Conservation (phyloP, 1,140 invertebrate genomes). For the Penaeus indicus region DNA sequence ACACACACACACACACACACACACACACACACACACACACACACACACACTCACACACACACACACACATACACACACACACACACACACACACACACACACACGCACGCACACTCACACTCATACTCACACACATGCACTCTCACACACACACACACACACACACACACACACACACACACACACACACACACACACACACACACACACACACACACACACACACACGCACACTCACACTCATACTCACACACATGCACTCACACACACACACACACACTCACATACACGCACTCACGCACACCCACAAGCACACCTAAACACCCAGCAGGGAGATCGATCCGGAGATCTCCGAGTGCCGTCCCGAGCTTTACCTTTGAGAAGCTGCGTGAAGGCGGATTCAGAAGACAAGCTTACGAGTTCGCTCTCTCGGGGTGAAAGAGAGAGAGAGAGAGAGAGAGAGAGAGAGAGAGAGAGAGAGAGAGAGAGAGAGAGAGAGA, state of each 20-base stretch:
- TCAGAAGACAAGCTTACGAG: too few species aligned
- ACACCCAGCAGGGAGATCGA: too few species aligned
- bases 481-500: too few species aligned
- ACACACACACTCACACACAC: constrained; percentile 5
- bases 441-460: too few species aligned
- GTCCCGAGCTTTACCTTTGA: too few species aligned
- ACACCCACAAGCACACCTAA: not conserved
- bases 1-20: constrained; percentile 10
- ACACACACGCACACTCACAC: not conserved
- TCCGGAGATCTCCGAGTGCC: too few species aligned
- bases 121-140: too few species aligned
- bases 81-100: constrained; percentile 10
- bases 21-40: constrained; percentile 10
- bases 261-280: not conserved
- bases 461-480: too few species aligned
- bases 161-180: not conserved
- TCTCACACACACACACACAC: not conserved
- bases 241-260: not conserved
- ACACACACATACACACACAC: constrained; percentile 10
- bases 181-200: constrained; percentile 12
- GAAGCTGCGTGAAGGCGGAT: too few species aligned
- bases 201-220: constrained; percentile 1
- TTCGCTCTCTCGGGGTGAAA: too few species aligned
- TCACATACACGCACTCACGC: not conserved
- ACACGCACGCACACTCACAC: constrained; percentile 4